phyloP scores from a whole-genome alignment of 2,888 invertebrate species.

The Rotaria macrura region DNA sequence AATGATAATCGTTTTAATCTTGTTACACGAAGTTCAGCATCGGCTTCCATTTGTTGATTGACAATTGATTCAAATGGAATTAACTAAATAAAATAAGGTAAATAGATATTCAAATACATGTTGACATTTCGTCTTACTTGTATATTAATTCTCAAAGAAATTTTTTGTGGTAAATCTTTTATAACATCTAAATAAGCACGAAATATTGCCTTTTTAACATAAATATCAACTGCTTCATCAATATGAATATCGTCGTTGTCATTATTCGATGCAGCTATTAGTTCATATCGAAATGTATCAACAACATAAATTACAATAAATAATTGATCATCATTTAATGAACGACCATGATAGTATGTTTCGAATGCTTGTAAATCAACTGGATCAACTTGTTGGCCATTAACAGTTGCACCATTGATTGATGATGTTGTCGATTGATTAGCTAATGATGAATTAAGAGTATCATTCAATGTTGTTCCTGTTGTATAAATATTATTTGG shows the following conservation, averaged over 20 bases:
- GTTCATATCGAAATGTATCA: constrained; percentile 19
- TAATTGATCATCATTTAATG: background rate
- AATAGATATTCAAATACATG: background rate
- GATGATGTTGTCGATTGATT: background rate
- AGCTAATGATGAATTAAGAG: background rate
- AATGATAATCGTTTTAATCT: constrained; percentile 29
- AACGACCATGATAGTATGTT: background rate
- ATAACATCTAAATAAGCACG: constrained; percentile 19
- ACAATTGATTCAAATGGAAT: constrained; percentile 8
- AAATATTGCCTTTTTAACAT: background rate
- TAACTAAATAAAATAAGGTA: background rate
- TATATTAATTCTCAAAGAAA: background rate
- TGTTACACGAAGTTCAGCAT: constrained; percentile 17
- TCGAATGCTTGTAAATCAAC: constrained; percentile 3
- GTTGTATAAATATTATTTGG: background rate
- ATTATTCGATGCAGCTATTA: background rate
- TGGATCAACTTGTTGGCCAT: background rate
- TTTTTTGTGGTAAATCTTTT: background rate
- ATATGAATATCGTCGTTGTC: background rate
- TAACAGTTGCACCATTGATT: background rate
- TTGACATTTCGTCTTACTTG: background rate
- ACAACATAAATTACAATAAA: background rate
- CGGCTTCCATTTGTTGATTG: background rate
- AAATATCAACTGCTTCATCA: background rate
- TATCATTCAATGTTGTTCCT: background rate